Conservation (phyloP, 2,797 vertebrate species). For the Aplochiton taeniatus region DNA sequence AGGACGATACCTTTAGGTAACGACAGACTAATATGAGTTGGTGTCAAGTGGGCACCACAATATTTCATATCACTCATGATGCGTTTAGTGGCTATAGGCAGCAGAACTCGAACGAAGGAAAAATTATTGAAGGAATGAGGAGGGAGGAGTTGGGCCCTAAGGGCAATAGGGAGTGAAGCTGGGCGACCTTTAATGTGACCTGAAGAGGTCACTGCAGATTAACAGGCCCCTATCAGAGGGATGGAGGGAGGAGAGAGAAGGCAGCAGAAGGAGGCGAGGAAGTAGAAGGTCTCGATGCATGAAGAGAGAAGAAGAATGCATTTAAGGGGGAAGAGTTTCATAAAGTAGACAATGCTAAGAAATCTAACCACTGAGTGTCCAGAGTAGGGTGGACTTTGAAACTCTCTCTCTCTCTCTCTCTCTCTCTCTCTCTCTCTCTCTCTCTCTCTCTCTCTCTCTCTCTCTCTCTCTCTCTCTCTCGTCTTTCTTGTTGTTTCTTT, state of each 20-base stretch:
- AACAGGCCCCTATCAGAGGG: slow-evolving; percentile 59
- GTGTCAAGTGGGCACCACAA: slow-evolving; percentile 6
- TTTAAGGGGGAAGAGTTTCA: slow-evolving; percentile 29
- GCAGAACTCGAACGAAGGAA: slow-evolving; percentile 35
- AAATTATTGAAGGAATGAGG: slow-evolving; percentile 41
- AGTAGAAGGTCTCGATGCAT: neutral
- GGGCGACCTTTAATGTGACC: slow-evolving; percentile 79
- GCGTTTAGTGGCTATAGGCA: slow-evolving; percentile 27
- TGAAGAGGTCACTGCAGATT: slow-evolving; percentile 78
- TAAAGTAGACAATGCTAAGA: slow-evolving; percentile 22
- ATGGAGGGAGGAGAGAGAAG: slow-evolving; percentile 29
- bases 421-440: neutral
- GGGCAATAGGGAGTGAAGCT: slow-evolving; percentile 67
- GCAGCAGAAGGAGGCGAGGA: neutral
- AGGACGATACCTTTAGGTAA: neutral
- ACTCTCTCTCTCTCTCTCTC: slow-evolving; percentile 37
- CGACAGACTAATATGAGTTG: slow-evolving; percentile 5
- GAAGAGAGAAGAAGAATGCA: slow-evolving; percentile 18
- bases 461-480: slow-evolving; percentile 14
- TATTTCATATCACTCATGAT: slow-evolving; percentile 11
- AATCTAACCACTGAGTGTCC: slow-evolving; percentile 61
- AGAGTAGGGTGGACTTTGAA: slow-evolving; percentile 66
- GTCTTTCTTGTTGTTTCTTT: slow-evolving; percentile 8
- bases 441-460: no score
- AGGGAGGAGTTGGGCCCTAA: slow-evolving; percentile 41